Percentiles rank a stretch among this genome's conserved stretches.
phyloP scores from a whole-genome alignment of 1,140 invertebrate genomes.

The Saxidomus purpurata region DNA sequence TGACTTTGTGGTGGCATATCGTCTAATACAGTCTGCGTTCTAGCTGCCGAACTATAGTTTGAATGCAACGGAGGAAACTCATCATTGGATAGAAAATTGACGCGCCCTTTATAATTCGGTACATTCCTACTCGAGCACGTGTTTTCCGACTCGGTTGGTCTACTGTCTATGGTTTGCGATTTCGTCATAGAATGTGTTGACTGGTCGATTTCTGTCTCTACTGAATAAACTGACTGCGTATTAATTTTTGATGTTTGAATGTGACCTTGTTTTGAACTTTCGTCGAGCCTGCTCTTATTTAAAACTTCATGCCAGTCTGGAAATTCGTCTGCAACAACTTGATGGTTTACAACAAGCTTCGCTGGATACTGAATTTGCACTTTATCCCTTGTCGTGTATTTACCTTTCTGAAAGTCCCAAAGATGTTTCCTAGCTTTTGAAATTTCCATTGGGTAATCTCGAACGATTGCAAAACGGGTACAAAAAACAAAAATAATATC shows the following conservation, averaged over 20 bases:
- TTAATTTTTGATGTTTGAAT: background rate
- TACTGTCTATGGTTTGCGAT: background rate
- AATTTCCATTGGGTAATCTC: slow-evolving; percentile 43
- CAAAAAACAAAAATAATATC: too few relatives aligned
- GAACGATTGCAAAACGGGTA: slow-evolving; percentile 11
- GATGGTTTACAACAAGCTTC: background rate
- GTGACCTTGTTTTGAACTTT: background rate
- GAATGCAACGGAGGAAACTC: background rate
- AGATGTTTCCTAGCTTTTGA: background rate
- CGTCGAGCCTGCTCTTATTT: background rate
- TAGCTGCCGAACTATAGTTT: too few relatives aligned
- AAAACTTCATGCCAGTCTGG: slow-evolving; percentile 6
- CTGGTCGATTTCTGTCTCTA: background rate
- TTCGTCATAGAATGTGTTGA: background rate
- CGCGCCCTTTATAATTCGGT: too few relatives aligned
- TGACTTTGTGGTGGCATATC: too few relatives aligned
- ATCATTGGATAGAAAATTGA: background rate
- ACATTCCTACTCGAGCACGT: background rate
- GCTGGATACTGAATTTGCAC: slow-evolving; percentile 18
- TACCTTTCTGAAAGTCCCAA: background rate
- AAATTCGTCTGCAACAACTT: background rate
- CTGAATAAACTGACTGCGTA: background rate
- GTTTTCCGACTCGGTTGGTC: background rate
- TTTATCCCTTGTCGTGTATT: background rate
- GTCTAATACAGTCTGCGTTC: too few relatives aligned